Percentiles rank a stretch among this genome's conserved stretches.
These are phyloP conservation scores for Drosophila borborema DNA, from an alignment of 2,888 invertebrate genomes.

Conservation along the genomic window DNA sequence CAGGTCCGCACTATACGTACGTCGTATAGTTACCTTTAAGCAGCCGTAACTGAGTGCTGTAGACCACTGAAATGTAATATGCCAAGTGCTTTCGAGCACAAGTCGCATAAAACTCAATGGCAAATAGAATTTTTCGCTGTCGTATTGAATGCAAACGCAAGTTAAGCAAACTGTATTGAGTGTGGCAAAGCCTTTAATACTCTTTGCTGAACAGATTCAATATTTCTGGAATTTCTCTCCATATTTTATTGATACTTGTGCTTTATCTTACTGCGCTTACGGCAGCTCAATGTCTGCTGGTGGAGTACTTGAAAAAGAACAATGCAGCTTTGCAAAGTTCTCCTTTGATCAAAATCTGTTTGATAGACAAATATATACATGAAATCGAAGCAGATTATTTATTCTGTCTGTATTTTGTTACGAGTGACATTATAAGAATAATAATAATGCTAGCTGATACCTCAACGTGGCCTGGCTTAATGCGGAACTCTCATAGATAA, in stretches of 20 bases:
- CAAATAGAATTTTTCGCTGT: conserved; percentile 35
- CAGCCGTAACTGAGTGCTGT: conserved; percentile 14
- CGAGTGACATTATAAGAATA: too few species aligned
- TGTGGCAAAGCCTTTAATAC: conserved; percentile 21
- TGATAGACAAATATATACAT: background rate
- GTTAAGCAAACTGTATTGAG: conserved; percentile 1
- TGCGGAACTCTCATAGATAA: too few species aligned
- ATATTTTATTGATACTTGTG: background rate
- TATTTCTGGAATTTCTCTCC: background rate
- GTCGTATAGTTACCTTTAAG: conserved; percentile 11
- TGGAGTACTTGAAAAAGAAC: background rate
- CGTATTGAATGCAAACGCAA: conserved; percentile 29
- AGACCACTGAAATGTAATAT: conserved; percentile 41
- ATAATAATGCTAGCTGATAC: too few species aligned
- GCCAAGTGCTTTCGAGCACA: conserved; percentile 31
- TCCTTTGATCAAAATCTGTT: background rate
- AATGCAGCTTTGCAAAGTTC: background rate
- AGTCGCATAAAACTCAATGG: conserved; percentile 48
- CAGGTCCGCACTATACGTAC: background rate
- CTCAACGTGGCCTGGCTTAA: too few species aligned
- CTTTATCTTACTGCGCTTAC: background rate
- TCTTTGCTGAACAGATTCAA: conserved; percentile 6
- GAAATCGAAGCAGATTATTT: background rate
- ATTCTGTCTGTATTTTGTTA: too few species aligned
- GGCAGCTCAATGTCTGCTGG: background rate